These are phyloP conservation scores for Patella ulyssiponensis DNA, from an alignment of 2,888 invertebrate genomes.

Conservation along the genomic window DNA sequence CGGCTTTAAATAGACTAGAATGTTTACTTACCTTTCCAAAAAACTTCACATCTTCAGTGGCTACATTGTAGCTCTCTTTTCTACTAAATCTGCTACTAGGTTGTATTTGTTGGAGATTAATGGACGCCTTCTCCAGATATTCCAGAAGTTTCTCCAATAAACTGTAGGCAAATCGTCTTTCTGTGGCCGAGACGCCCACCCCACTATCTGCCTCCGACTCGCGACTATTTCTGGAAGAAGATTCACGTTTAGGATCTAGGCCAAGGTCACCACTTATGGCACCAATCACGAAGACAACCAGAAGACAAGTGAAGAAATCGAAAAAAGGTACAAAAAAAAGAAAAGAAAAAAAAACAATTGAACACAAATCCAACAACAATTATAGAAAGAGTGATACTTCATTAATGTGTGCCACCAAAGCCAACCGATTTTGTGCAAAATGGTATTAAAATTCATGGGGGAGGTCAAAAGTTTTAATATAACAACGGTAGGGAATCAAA, in stretches of 20 bases:
- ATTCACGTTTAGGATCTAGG: conserved; percentile 44
- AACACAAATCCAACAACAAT: conserved; percentile 22
- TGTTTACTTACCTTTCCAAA: conserved; percentile 87
- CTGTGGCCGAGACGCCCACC: conserved; percentile 80
- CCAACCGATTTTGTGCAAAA: no score
- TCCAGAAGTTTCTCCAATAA: conserved; percentile 95
- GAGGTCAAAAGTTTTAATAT: no score
- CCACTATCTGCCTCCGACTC: conserved; percentile 65
- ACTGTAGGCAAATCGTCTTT: conserved; percentile 96
- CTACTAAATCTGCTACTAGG: conserved; percentile 97
- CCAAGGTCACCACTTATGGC: conserved; percentile 42
- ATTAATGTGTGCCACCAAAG: background rate
- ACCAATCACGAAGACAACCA: conserved; percentile 20
- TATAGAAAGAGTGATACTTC: conserved; percentile 10
- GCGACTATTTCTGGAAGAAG: conserved; percentile 61
- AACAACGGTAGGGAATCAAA: no score
- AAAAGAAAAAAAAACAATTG: conserved; percentile 23
- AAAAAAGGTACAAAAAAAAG: conserved; percentile 27
- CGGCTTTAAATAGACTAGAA: background rate
- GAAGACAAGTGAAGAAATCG: conserved; percentile 22
- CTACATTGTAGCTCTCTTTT: conserved; percentile 78
- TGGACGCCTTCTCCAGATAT: conserved; percentile 95
- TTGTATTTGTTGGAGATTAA: conserved; percentile 86
- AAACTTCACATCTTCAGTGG: conserved; percentile 98
- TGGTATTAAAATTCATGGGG: no score